Base-by-base conservation (phyloP, 2,797 vertebrate genomes). In the Schizothorax lantsangensis region DNA sequence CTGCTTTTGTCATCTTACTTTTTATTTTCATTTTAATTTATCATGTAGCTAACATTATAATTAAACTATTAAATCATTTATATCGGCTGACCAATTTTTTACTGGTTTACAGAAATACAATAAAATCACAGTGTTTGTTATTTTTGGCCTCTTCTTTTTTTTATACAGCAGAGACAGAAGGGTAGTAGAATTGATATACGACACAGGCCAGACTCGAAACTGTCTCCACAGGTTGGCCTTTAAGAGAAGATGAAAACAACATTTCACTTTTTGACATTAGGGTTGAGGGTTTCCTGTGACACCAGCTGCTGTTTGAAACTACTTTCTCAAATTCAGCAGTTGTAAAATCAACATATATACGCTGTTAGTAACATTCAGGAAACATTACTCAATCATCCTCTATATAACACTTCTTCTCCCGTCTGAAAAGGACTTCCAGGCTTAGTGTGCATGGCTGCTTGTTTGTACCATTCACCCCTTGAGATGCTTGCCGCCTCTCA, bases 401-500 rank as follows among this genome's bases (percentile, higher is more conserved):
- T 75, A 19, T 45, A 43, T 33, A 62, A 30, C 11, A 45, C 30
- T 30, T 30, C 30, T 30, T 30, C 30, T 30, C 30, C 30, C 14
- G 6, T 36, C 17, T 75, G 26, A 84, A 40, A 64, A 75, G 8
- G 45, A 26, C 62, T 68, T 43, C 40, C 23, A 69, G 33, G 33
- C 83, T 54, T 47, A 68, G 21, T 66, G 43, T 69, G 15, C 47
- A 49, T 6, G 62, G n/a, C 59, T 79, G 74, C 36, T 79, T 78
- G 33, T 79, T 78, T 84, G 74, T 78, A 84, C n/a, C 40, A 64
- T 19, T 36, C 69, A 73, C 66, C 38, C 49, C 68, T 73, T 66
- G 43, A 74, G 43, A 66, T 79, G 26, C 81, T 86, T 71, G 17
- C 66, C 23, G 57, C 47, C 38, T 88, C 69, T 69, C 59, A 68